These are phyloP conservation scores for Cephalopholis sonnerati DNA, from an alignment of 2,113 vertebrate genomes.

Conservation along the genomic window DNA sequence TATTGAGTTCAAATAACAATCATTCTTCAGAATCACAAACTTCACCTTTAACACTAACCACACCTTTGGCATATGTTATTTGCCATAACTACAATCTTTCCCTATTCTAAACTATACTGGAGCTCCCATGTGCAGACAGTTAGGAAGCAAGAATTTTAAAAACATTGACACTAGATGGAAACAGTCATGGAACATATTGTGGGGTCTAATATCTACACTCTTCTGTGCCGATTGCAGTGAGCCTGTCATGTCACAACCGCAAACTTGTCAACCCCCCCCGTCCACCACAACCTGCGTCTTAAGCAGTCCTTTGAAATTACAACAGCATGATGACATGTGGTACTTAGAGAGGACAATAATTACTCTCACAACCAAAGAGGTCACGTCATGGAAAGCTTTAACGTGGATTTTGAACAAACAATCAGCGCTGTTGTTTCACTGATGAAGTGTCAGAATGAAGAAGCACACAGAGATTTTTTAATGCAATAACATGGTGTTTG, in stretches of 20 bases:
- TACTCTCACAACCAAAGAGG: not conserved
- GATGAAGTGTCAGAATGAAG: not conserved
- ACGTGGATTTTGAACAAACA: not conserved
- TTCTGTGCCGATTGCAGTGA: no score
- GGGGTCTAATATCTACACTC: no score
- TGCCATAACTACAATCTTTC: no score
- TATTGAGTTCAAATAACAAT: no score
- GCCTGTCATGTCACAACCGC: not conserved
- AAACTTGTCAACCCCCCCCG: not conserved
- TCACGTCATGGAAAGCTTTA: not conserved
- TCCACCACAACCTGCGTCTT: not conserved
- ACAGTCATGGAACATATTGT: no score
- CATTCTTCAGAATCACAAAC: no score
- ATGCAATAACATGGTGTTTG: conserved; percentile 16
- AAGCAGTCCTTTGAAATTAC: not conserved
- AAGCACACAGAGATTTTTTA: not conserved
- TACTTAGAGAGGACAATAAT: not conserved
- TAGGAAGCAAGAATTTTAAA: no score
- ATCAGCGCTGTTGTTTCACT: not conserved
- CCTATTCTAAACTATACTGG: no score
- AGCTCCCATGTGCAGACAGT: no score
- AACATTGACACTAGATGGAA: no score
- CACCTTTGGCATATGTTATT: no score
- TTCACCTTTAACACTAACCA: no score
- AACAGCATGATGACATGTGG: not conserved